Base-by-base conservation (phyloP, 2,888 invertebrate genomes). In the Parthenolecanium corni region DNA sequence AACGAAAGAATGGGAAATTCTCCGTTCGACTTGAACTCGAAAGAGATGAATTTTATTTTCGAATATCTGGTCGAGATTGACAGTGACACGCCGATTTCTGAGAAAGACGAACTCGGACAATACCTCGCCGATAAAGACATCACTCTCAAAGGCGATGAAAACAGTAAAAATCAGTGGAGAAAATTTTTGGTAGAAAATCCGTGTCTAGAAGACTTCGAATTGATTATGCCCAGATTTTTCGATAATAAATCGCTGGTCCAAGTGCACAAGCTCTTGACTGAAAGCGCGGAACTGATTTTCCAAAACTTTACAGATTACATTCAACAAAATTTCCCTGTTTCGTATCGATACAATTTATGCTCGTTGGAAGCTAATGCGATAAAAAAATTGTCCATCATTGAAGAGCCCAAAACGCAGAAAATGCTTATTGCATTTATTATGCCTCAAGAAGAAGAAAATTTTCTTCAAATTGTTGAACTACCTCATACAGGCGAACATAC, bases 51-150 rank as follows among this genome's bases (percentile, higher is more conserved):
- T n/a, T 89, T 89, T 70, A 86, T 94, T 64, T 89, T 91, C 0
- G 91, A 93, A 69, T 94, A 94, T 73, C 76, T 95, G 20, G 84
- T 88, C 68, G 88, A 86, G 70, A 90, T 92, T 74, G 87, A 89
- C 71, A 58, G 69, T 16, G 51, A 18, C 5, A 66, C 31, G 31
- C 66, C 64, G 67, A 82, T 66, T 76, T 82, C 69, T 89, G 90
- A 70, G 89, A 89, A 73, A 69, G 94, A 95, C 75, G 82, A 87
- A 70, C 79, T 95, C 51, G 94, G 94, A 0, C 91, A 95, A 73
- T 95, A 95, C 76, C 77, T 95, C 64, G 81, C 85, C 68, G 84
- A 90, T 71, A 78, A 79, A 68, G 73, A 77, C 40, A 75, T 94
- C 31, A 80, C 82, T 21, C 82, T 83, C 68, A 78, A 82, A 12